These are phyloP conservation scores for Proales similis DNA, from an alignment of 1,140 invertebrate genomes.

Conservation along the genomic window DNA sequence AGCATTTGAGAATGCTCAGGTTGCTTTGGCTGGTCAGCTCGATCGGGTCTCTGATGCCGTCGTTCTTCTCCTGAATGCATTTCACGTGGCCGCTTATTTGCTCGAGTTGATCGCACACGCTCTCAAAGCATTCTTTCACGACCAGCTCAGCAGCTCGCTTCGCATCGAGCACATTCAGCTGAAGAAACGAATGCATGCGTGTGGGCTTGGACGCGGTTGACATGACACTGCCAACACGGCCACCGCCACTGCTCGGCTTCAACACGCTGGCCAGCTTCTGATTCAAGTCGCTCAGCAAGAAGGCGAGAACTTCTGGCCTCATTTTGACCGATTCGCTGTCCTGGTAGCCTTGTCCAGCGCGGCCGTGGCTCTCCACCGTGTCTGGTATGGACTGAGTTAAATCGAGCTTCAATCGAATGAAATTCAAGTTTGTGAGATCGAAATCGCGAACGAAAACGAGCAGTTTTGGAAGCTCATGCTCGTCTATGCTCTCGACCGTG, in stretches of 20 bases:
- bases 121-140: background rate
- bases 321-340: background rate
- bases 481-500: no score
- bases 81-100: conserved; percentile 4
- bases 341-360: no score
- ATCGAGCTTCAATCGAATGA: conserved; percentile 11
- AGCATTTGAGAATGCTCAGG: no score
- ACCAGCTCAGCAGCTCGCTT: background rate
- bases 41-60: conserved; percentile 25
- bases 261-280: background rate
- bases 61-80: conserved; percentile 3
- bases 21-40: conserved; percentile 10
- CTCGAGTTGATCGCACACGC: conserved; percentile 5
- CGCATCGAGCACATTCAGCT: background rate
- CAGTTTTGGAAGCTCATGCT: conserved; percentile 18
- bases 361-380: background rate
- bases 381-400: conserved; percentile 17
- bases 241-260: conserved; percentile 18
- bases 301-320: conserved; percentile 12
- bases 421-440: conserved; percentile 7
- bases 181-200: conserved; percentile 1
- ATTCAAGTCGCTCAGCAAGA: conserved; percentile 22
- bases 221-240: background rate
- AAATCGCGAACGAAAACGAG: conserved; percentile 28
- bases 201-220: background rate